Percentiles rank a stretch among this genome's conserved stretches.
phyloP scores from a whole-genome alignment of 2,888 invertebrate species.

The Drosophila fulvimacula region DNA sequence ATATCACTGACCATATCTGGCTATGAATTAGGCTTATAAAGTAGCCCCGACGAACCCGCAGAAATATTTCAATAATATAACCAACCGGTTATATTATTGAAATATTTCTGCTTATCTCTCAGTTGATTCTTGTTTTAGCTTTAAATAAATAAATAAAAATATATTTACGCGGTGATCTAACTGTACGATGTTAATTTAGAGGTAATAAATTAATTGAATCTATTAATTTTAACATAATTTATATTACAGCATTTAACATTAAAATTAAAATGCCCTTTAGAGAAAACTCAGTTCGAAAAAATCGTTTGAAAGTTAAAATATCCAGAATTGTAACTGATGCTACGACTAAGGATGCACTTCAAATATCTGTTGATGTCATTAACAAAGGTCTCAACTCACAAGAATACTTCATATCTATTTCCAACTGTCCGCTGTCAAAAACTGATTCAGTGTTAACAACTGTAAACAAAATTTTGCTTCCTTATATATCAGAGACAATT shows the following conservation, averaged over 20 bases:
- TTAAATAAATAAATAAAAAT: too few relatives aligned
- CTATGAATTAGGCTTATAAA: too few relatives aligned
- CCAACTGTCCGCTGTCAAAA: conserved; percentile 66
- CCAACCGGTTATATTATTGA: too few relatives aligned
- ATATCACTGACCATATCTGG: too few relatives aligned
- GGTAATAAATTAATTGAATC: too few relatives aligned
- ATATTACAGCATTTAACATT: conserved; percentile 65
- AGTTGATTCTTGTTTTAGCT: too few relatives aligned
- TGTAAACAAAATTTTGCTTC: conserved; percentile 64
- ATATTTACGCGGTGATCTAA: too few relatives aligned
- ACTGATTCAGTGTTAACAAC: conserved; percentile 48
- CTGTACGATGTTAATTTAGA: too few relatives aligned
- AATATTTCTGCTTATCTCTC: too few relatives aligned
- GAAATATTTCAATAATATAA: too few relatives aligned
- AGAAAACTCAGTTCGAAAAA: conserved; percentile 64
- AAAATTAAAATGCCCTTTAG: conserved; percentile 80
- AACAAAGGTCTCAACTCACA: conserved; percentile 67
- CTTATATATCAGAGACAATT: conserved; percentile 68
- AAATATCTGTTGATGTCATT: conserved; percentile 71
- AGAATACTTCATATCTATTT: conserved; percentile 67
- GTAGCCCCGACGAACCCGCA: too few relatives aligned
- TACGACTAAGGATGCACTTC: conserved; percentile 75
- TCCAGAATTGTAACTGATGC: conserved; percentile 76
- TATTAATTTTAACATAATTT: too few relatives aligned
- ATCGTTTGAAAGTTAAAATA: conserved; percentile 66